These are phyloP conservation scores for Chrysoperla carnea DNA, from an alignment of 1,140 invertebrate genomes.

Conservation along the genomic window DNA sequence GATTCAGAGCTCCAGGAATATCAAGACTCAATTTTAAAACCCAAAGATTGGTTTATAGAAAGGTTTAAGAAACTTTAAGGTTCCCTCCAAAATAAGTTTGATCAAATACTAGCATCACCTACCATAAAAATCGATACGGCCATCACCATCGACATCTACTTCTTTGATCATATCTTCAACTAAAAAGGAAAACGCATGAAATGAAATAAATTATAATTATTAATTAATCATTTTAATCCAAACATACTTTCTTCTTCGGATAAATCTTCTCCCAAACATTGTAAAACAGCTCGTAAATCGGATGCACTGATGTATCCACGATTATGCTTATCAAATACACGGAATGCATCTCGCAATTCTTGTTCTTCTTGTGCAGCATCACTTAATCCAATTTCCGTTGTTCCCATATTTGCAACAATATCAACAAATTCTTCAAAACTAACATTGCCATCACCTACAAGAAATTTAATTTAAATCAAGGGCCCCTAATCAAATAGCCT, in stretches of 20 bases:
- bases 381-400: slow-evolving; percentile 36
- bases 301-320: slow-evolving; percentile 73
- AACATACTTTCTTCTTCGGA: slow-evolving; percentile 70
- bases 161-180: slow-evolving; percentile 88
- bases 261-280: slow-evolving; percentile 68
- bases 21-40: too few relatives aligned
- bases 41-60: too few relatives aligned
- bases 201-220: not conserved
- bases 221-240: not conserved
- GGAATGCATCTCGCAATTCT: slow-evolving; percentile 72
- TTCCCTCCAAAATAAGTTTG: too few relatives aligned
- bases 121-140: slow-evolving; percentile 78
- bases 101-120: too few relatives aligned
- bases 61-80: too few relatives aligned
- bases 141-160: slow-evolving; percentile 78
- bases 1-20: too few relatives aligned
- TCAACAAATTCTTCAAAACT: slow-evolving; percentile 87
- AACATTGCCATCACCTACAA: slow-evolving; percentile 69
- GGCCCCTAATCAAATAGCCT: too few relatives aligned
- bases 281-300: slow-evolving; percentile 62
- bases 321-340: slow-evolving; percentile 76
- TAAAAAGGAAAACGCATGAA: slow-evolving; percentile 27
- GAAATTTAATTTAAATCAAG: not conserved
- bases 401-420: slow-evolving; percentile 57
- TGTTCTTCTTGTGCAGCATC: slow-evolving; percentile 49